phyloP scores from a whole-genome alignment of 2,113 vertebrate species.

The Myotis davidii region DNA sequence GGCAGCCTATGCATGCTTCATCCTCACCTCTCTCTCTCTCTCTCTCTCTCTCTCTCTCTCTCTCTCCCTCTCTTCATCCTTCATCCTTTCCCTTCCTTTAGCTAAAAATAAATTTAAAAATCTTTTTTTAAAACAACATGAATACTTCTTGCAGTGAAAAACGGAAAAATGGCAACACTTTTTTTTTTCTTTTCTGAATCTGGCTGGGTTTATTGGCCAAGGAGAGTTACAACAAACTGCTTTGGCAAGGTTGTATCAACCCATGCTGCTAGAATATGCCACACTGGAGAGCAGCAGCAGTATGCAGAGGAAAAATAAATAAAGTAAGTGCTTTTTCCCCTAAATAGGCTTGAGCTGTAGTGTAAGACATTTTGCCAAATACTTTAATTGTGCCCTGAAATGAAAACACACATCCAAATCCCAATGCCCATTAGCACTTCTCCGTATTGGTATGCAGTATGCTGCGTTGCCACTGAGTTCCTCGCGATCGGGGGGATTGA shows the following conservation, averaged over 20 bases:
- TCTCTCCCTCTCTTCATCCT: too few relatives aligned
- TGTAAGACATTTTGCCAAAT: conserved; percentile 3
- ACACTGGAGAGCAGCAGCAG: not conserved
- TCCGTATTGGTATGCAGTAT: not conserved
- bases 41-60: too few relatives aligned
- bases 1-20: too few relatives aligned
- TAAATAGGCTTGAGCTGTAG: not conserved
- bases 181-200: not conserved
- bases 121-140: not conserved
- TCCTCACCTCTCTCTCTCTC: not conserved
- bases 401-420: conserved; percentile 20
- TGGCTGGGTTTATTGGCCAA: conserved; percentile 24
- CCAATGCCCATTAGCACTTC: not conserved
- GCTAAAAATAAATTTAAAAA: too few relatives aligned
- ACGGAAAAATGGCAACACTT: not conserved
- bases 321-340: not conserved
- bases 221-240: not conserved
- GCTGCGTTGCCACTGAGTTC: not conserved
- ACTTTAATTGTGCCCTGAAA: conserved; percentile 33
- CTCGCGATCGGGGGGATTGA: not conserved
- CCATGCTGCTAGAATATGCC: not conserved
- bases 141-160: not conserved
- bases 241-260: conserved; percentile 44
- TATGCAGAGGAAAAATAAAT: not conserved
- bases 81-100: too few relatives aligned